These are phyloP conservation scores for Eretmochelys imbricata DNA, from an alignment of 2,113 vertebrate species.

Conservation along the genomic window DNA sequence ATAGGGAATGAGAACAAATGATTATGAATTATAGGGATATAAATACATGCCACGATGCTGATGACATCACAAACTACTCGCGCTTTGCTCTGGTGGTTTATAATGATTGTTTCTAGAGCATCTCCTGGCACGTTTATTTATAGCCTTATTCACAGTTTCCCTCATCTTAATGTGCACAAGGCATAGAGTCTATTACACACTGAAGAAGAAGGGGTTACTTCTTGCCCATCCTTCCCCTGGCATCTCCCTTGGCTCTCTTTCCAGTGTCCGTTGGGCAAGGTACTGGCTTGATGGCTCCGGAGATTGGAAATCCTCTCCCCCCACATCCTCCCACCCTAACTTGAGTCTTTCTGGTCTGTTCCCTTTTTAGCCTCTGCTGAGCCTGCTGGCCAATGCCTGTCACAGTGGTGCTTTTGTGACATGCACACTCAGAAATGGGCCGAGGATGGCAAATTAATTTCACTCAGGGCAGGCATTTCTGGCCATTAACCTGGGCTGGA, in stretches of 20 bases:
- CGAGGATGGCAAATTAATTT: neutral
- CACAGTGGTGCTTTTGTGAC: neutral
- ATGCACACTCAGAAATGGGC: neutral
- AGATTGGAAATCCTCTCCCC: no score
- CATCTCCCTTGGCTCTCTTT: neutral
- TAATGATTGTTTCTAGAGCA: neutral
- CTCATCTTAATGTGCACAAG: conserved; percentile 40
- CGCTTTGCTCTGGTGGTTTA: neutral
- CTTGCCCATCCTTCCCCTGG: neutral
- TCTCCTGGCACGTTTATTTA: conserved; percentile 49
- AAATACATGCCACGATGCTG: neutral
- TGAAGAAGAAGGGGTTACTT: neutral
- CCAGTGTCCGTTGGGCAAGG: no score
- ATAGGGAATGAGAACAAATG: conserved; percentile 13
- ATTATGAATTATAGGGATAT: conserved; percentile 44
- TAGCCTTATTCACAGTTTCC: conserved; percentile 23
- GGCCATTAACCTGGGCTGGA: neutral
- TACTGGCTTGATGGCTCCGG: no score
- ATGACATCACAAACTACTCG: conserved; percentile 18
- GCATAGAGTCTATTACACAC: conserved; percentile 13
- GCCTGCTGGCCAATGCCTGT: neutral
- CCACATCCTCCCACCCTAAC: neutral
- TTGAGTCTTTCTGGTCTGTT: neutral
- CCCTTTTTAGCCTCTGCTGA: neutral
- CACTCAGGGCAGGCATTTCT: neutral